Conservation (phyloP, 1,140 invertebrate species). For the Meloidogyne floridensis region DNA sequence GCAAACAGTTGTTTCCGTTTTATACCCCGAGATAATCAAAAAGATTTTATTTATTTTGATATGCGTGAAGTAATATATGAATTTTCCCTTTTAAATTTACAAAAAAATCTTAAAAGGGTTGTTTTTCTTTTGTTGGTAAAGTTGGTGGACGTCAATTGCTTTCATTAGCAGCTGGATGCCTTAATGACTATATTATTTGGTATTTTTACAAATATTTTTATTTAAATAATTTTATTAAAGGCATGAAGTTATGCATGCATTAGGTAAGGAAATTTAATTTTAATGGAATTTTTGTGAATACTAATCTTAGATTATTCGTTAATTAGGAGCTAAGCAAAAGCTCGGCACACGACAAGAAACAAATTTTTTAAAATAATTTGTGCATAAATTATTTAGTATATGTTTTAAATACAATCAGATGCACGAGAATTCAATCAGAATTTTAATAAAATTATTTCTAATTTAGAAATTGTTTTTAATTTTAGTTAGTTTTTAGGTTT, state of each 20-base stretch:
- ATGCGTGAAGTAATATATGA: conserved; percentile 35
- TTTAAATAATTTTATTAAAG: conserved; percentile 11
- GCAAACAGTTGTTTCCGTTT: conserved; percentile 38
- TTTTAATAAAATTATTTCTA: neutral
- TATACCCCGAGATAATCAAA: conserved; percentile 28
- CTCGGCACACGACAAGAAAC: too few species aligned
- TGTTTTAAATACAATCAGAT: too few species aligned
- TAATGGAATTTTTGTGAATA: too few species aligned
- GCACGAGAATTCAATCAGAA: too few species aligned
- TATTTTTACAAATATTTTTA: neutral
- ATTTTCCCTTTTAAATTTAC: conserved; percentile 11
- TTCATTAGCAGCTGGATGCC: conserved; percentile 40
- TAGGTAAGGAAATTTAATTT: conserved; percentile 18
- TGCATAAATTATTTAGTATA: too few species aligned
- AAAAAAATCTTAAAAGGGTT: conserved; percentile 3
- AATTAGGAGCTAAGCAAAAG: too few species aligned
- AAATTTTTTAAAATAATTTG: too few species aligned
- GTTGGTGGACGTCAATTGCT: conserved; percentile 40
- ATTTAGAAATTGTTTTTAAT: too few species aligned
- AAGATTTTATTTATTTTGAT: conserved; percentile 45
- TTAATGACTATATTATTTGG: conserved; percentile 49
- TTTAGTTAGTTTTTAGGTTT: neutral
- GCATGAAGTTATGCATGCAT: conserved; percentile 48
- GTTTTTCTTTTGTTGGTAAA: conserved; percentile 34
- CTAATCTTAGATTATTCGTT: too few species aligned